Evolutionary conservation across 2,113 vertebrate species (phyloP).

Genomic region (Bagarius yarrelli): DNA sequence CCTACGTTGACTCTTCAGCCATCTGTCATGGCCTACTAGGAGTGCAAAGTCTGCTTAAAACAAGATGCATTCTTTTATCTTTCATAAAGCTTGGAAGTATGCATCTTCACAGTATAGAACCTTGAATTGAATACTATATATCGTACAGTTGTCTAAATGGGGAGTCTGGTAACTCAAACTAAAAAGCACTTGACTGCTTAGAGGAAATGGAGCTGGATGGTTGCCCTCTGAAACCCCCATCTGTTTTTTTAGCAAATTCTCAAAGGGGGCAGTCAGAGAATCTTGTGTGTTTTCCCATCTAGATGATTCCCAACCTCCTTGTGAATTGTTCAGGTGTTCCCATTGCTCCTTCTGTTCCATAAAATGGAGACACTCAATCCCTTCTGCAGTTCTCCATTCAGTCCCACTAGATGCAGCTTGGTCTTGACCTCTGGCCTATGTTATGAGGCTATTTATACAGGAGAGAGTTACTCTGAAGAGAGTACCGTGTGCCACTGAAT

Average conservation of each 20-base stretch:
- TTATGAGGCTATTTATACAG: conserved; percentile 55
- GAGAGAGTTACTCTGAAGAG: conserved; percentile 18
- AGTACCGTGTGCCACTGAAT: conserved; percentile 1
- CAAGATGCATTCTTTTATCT: conserved; percentile 10
- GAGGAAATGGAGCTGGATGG: conserved; percentile 36
- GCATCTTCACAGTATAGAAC: conserved; percentile 8
- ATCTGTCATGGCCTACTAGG: conserved; percentile 63
- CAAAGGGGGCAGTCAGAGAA: conserved; percentile 15
- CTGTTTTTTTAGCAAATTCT: conserved; percentile 31
- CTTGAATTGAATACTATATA: conserved; percentile 10
- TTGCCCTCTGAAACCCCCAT: conserved; percentile 8
- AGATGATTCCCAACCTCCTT: conserved; percentile 39
- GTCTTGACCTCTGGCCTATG: conserved; percentile 50
- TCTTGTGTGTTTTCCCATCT: conserved; percentile 49
- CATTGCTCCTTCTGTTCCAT: conserved; percentile 12
- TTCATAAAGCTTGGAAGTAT: neutral
- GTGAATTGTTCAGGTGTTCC: conserved; percentile 44
- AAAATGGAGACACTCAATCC: conserved; percentile 52
- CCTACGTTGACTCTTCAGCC: conserved; percentile 62
- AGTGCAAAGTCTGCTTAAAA: conserved; percentile 17
- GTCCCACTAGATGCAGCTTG: conserved; percentile 24
- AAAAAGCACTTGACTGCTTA: conserved; percentile 47
- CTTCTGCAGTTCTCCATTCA: conserved; percentile 33
- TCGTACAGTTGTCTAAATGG: conserved; percentile 30
- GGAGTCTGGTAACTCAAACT: conserved; percentile 39